Percentiles rank a stretch among this genome's conserved stretches.
Evolutionary conservation across 2,113 vertebrate species (phyloP).

Genomic region (Garra rufa): DNA sequence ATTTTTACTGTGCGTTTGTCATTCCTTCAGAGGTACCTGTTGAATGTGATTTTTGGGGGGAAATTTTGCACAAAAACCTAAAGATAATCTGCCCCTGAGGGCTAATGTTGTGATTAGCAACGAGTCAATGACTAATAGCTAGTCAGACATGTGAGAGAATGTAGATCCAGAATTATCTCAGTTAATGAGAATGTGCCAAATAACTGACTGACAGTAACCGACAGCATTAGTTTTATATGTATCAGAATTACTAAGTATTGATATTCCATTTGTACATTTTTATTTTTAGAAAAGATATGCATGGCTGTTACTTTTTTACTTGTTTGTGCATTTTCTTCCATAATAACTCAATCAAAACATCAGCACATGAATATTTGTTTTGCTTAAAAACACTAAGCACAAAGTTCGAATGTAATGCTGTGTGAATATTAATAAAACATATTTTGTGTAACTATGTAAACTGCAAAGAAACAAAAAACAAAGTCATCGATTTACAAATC

Average conservation of each 20-base stretch:
- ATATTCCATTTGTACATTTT: slow-evolving; percentile 15
- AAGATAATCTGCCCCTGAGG: background rate
- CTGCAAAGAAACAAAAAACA: background rate
- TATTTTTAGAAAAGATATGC: background rate
- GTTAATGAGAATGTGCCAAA: slow-evolving; percentile 7
- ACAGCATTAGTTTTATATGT: background rate
- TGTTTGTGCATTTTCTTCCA: slow-evolving; percentile 5
- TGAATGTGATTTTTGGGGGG: slow-evolving; percentile 28
- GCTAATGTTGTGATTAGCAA: background rate
- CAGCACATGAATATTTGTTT: background rate
- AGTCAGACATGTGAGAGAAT: background rate
- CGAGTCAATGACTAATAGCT: slow-evolving; percentile 30
- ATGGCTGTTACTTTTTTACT: background rate
- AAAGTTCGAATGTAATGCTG: slow-evolving; percentile 11
- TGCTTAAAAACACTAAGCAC: background rate
- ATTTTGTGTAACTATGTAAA: background rate
- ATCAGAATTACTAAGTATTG: slow-evolving; percentile 31
- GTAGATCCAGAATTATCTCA: background rate
- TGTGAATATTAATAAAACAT: background rate
- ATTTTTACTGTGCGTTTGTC: background rate
- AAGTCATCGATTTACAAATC: background rate
- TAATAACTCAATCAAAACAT: background rate
- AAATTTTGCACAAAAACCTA: slow-evolving; percentile 10
- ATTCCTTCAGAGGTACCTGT: slow-evolving; percentile 3
- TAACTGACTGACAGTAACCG: background rate